Conservation (phyloP, 1,140 invertebrate species). For the Drosophila cardini region DNA sequence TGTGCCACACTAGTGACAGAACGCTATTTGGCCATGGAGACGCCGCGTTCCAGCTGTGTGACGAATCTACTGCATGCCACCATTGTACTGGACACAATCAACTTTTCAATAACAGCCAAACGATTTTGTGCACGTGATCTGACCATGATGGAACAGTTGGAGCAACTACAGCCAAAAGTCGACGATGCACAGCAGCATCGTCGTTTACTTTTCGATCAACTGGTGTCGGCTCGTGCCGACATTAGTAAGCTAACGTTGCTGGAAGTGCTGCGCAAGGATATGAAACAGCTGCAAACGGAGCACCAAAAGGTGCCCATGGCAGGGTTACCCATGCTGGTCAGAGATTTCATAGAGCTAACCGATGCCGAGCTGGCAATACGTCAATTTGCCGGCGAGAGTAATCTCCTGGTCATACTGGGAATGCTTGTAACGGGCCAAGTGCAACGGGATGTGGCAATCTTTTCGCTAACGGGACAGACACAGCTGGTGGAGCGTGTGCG, state of each 20-base stretch:
- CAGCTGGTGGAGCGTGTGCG: constrained; percentile 61
- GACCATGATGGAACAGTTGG: constrained; percentile 55
- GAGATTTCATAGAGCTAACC: constrained; percentile 85
- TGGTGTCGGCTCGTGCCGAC: constrained; percentile 87
- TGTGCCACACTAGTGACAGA: constrained; percentile 88
- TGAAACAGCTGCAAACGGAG: constrained; percentile 86
- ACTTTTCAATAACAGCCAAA: constrained; percentile 87
- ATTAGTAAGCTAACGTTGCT: constrained; percentile 85
- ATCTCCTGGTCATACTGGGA: constrained; percentile 86
- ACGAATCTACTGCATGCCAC: constrained; percentile 86
- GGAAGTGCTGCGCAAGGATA: constrained; percentile 88
- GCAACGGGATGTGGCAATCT: constrained; percentile 86
- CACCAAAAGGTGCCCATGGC: constrained; percentile 85
- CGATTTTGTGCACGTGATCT: constrained; percentile 88
- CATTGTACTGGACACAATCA: constrained; percentile 91
- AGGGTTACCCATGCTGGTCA: constrained; percentile 86
- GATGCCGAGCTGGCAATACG: constrained; percentile 84
- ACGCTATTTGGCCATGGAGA: constrained; percentile 61
- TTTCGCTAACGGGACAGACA: constrained; percentile 59
- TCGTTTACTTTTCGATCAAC: constrained; percentile 84
- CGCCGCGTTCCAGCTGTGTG: constrained; percentile 52
- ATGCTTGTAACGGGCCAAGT: constrained; percentile 84
- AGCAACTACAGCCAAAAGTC: constrained; percentile 23
- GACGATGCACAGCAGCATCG: constrained; percentile 45
- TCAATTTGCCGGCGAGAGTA: constrained; percentile 84